These are phyloP conservation scores for Galleria mellonella DNA, from an alignment of 1,140 invertebrate genomes.

Conservation along the genomic window DNA sequence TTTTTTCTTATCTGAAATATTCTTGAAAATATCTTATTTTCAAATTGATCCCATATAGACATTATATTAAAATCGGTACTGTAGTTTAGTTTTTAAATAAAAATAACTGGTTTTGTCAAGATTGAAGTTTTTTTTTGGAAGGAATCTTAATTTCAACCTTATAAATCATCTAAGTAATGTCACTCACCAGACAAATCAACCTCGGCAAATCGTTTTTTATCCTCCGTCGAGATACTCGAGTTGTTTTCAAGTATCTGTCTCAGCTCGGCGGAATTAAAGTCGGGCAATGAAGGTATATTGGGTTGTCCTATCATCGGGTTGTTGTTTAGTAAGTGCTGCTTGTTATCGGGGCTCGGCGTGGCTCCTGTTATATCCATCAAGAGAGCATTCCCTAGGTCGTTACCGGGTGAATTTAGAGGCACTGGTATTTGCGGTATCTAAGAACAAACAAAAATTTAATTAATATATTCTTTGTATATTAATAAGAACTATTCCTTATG, in stretches of 20 bases:
- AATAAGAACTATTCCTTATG: too few species aligned
- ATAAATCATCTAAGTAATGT: too few species aligned
- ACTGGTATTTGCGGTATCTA: constrained; percentile 6
- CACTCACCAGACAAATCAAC: constrained; percentile 7
- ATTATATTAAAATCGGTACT: too few species aligned
- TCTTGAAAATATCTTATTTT: too few species aligned
- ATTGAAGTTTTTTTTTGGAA: too few species aligned
- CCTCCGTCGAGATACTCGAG: constrained; percentile 17
- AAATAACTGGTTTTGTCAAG: too few species aligned
- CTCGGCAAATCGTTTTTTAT: constrained; percentile 15
- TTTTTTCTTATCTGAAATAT: too few species aligned
- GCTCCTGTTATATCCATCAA: neutral
- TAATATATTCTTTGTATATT: neutral
- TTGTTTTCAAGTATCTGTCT: constrained; percentile 20
- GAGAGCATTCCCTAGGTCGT: constrained; percentile 5
- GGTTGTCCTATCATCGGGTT: neutral
- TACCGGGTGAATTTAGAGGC: neutral
- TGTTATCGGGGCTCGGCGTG: neutral
- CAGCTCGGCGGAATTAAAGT: constrained; percentile 36
- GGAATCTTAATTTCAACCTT: too few species aligned
- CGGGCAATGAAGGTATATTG: constrained; percentile 16
- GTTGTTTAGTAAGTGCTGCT: neutral
- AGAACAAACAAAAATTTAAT: neutral
- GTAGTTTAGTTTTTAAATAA: too few species aligned
- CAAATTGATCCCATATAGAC: too few species aligned